A percentile compares a stretch with the other conserved stretches of the same genome.
These are phyloP conservation scores for Polymixis lichenea DNA, from an alignment of 2,888 invertebrate genomes.

Conservation along the genomic window DNA sequence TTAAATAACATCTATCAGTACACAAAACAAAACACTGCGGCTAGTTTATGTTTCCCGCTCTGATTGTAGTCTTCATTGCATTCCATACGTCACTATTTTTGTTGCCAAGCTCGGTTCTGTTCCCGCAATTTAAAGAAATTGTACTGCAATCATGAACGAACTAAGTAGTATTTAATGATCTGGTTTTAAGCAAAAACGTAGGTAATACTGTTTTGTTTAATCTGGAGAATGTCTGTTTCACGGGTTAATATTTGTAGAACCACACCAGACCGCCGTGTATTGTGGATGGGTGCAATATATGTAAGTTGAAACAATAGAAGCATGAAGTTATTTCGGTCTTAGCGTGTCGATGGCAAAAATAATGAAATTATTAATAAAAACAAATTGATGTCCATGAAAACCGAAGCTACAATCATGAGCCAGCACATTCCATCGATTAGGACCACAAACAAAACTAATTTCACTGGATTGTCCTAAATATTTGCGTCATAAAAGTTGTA, in stretches of 20 bases:
- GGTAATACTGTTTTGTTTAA: slow-evolving; percentile 11
- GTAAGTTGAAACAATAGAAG: not conserved
- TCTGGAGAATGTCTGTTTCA: not conserved
- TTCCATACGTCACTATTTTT: slow-evolving; percentile 51
- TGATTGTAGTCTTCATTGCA: slow-evolving; percentile 24
- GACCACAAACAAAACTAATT: not conserved
- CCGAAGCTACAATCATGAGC: not conserved
- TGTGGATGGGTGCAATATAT: not conserved
- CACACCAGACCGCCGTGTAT: not conserved
- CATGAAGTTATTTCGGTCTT: not conserved
- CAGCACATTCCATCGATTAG: not conserved
- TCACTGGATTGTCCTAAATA: not conserved
- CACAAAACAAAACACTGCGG: slow-evolving; percentile 18
- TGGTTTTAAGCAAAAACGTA: slow-evolving; percentile 12
- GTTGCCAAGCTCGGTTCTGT: slow-evolving; percentile 9
- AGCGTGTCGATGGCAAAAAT: no score
- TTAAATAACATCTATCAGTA: not conserved
- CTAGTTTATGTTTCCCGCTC: slow-evolving; percentile 4
- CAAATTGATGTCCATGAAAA: not conserved
- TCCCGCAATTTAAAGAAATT: slow-evolving; percentile 17
- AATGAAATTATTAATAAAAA: not conserved
- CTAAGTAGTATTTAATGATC: slow-evolving; percentile 37
- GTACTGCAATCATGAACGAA: slow-evolving; percentile 12
- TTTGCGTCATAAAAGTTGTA: not conserved
- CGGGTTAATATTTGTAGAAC: not conserved